Conservation (phyloP, 2,888 invertebrate genomes). For the Thecocarcelia acutangulata region DNA sequence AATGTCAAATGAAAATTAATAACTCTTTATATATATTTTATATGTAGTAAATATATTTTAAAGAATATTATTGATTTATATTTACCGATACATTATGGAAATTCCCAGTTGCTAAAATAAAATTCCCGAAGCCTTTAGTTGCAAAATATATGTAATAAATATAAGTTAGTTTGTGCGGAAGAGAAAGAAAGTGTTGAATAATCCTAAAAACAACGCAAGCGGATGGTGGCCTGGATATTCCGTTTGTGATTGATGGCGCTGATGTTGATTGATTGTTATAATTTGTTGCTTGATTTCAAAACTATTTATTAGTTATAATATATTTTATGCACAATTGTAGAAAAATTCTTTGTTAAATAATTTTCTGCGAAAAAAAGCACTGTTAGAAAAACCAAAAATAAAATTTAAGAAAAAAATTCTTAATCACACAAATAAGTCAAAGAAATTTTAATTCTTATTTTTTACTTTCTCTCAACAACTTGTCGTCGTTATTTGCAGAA, state of each 20-base stretch:
- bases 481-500: neutral
- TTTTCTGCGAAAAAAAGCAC: constrained; percentile 2
- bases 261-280: constrained; percentile 28
- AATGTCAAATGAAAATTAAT: no score
- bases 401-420: no score
- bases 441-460: constrained; percentile 9
- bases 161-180: neutral
- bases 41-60: no score
- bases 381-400: neutral
- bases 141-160: constrained; percentile 2
- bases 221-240: constrained; percentile 34
- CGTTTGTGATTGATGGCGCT: constrained; percentile 18
- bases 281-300: constrained; percentile 13
- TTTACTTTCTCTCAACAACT: neutral
- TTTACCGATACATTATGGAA: constrained; percentile 67
- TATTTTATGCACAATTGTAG: constrained; percentile 9
- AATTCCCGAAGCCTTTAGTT: constrained; percentile 10
- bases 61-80: constrained; percentile 39
- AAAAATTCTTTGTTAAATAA: neutral
- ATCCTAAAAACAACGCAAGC: constrained; percentile 51
- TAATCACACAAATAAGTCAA: constrained; percentile 20
- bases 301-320: neutral
- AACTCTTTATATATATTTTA: no score
- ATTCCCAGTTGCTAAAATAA: constrained; percentile 27
- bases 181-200: constrained; percentile 3